Base-by-base conservation (phyloP, 2,113 vertebrate species). In the Forbesichthys agassizii region DNA sequence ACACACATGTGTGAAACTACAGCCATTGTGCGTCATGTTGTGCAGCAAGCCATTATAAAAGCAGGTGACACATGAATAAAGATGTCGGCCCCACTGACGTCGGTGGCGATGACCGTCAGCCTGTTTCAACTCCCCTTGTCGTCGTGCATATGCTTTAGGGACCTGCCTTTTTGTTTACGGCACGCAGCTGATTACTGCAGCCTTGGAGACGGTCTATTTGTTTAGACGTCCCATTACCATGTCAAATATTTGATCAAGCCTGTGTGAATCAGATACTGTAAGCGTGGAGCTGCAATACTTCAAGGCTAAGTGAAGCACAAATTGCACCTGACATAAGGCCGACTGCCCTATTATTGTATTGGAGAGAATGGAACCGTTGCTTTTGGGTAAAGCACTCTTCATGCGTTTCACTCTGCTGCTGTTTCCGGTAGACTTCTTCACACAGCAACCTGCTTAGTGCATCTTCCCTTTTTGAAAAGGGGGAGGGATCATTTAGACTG, bases 221-320 rank as follows among this genome's bases (percentile, higher is more conserved):
- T 49, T 68, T 81, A 80, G 66, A 64, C 13, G n/a, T 69, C 55
- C 55, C 52, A 77, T 74, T 75, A 64, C 11, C 2, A 33, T 54
- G 64, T 52, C 75, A 84, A 79, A 86, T 84, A 75, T 85, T 73
- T 82, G 81, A 77, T 85, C 61, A 66, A n/a, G 55, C 64, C 64
- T 78, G 69, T 12, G 0, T 52, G 71, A 59, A 62, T 66, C 69
- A 82, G 73, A 74, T 61, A 16, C 16, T 16, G 16, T 16, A 68
- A 78, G 71, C 64, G 71, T 58, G 60, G 11, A 72, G 14, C 75
- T 70, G 64, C 10, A 56, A 48, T 60, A 68, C 70, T 52, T 78
- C 20, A 12, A 58, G 8, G 46, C 20, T 53, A 7, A 36, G 55
- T 71, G 1, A 61, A 70, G 62, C 8, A 55, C 48, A 59, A 73